phyloP scores from a whole-genome alignment of 1,140 invertebrate genomes.

The Batillaria attramentaria region DNA sequence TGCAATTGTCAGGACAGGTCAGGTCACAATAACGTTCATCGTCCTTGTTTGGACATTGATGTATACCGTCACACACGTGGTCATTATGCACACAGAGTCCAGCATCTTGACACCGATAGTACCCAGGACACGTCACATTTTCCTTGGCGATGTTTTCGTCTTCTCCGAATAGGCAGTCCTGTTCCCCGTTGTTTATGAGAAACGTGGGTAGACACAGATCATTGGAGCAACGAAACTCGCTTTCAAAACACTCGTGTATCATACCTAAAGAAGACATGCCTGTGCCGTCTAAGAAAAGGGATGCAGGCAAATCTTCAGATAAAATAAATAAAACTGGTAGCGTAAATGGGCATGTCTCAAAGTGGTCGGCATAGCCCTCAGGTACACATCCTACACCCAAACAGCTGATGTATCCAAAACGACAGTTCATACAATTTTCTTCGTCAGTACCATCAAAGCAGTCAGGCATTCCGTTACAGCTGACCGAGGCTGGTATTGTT shows the following conservation, averaged over 20 bases:
- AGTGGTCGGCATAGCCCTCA: too few relatives aligned
- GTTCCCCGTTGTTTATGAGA: slow-evolving; percentile 26
- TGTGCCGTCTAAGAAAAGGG: slow-evolving; percentile 23
- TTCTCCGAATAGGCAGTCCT: slow-evolving; percentile 28
- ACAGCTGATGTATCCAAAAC: slow-evolving; percentile 1
- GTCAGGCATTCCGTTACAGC: slow-evolving; percentile 31
- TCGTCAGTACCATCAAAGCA: slow-evolving; percentile 36
- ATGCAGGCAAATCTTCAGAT: neutral
- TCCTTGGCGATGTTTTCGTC: slow-evolving; percentile 14
- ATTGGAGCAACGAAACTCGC: slow-evolving; percentile 9
- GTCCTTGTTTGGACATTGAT: slow-evolving; percentile 37
- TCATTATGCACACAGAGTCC: slow-evolving; percentile 30
- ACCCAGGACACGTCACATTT: slow-evolving; percentile 15
- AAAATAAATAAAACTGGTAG: neutral
- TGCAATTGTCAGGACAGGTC: slow-evolving; percentile 26
- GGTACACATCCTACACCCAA: neutral
- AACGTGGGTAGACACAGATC: slow-evolving; percentile 27
- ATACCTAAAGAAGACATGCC: slow-evolving; percentile 21
- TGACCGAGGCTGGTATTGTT: neutral
- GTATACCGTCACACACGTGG: slow-evolving; percentile 24
- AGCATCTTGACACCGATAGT: slow-evolving; percentile 25
- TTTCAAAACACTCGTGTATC: neutral
- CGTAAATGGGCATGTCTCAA: too few relatives aligned
- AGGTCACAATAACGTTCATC: slow-evolving; percentile 31
- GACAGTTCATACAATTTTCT: slow-evolving; percentile 26